Percentiles rank a stretch among this genome's conserved stretches.
Conservation (phyloP, 1,140 invertebrate species). For the Pentalonia nigronervosa region DNA sequence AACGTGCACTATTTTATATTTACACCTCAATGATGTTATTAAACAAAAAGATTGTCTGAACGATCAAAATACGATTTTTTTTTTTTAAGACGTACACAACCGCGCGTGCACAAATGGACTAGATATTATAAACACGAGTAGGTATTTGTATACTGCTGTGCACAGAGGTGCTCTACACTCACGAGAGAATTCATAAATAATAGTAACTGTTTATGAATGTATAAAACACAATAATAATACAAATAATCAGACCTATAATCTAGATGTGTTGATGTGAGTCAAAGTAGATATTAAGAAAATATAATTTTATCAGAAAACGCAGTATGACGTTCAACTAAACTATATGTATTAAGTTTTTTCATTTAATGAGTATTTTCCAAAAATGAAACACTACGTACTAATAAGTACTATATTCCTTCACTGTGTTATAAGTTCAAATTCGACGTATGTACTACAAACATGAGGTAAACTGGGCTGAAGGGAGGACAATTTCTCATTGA, state of each 20-base stretch:
- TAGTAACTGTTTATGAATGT: not conserved
- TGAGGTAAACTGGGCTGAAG: too few species aligned
- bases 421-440: too few species aligned
- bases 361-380: too few species aligned
- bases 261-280: not conserved
- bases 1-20: not conserved
- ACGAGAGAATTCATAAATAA: conserved; percentile 11
- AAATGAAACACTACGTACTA: too few species aligned
- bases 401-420: too few species aligned
- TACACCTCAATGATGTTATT: not conserved
- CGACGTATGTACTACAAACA: too few species aligned
- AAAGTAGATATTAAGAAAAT: too few species aligned
- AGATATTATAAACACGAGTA: not conserved
- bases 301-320: too few species aligned
- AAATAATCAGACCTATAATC: not conserved
- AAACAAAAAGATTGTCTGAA: not conserved
- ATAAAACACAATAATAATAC: not conserved
- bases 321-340: too few species aligned
- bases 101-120: not conserved
- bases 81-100: not conserved
- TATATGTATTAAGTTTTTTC: too few species aligned
- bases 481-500: too few species aligned
- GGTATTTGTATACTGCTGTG: not conserved
- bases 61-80: not conserved
- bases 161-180: not conserved